Base-by-base conservation (phyloP, 2,113 vertebrate genomes). In the Protobothrops flavoviridis region DNA sequence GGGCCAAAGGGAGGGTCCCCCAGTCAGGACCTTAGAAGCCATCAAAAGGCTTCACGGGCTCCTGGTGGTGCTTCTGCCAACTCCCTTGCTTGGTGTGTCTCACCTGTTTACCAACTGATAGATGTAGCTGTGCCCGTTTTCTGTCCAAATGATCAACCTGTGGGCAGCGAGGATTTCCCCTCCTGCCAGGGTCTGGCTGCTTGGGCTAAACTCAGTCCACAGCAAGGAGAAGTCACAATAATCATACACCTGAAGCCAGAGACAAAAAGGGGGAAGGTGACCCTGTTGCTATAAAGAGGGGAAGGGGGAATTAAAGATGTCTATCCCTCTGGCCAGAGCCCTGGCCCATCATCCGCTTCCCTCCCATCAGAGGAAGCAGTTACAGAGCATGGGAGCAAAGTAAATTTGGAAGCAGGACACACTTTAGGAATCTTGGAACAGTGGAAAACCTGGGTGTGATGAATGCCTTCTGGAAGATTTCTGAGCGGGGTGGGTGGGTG, bases 101-200 rank as follows among this genome's bases (percentile, higher is more conserved):
- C 98, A 98, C 98, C 98, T 98, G 98, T 98, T 98, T 57, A 98
- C 97, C 98, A 98, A 98, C 98, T 98, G 98, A 98, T 98, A 98
- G 97, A 98, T 98, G 87, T 97, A 98, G 94, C 98, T 97, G 94
- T 96, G 97, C 91, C 98, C 98, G 52, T 97, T 97, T 94, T 98
- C 97, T 13, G 97, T 98, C 98, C 98, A 98, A 95, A 98, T 95
- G 94, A 98, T 97, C 86, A 98, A 95, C 95, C 97, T 97, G 96
- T 98, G 96, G 90, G 98, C 96, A 20, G 97, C 97, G 8, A 98
- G 97, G 85, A 98, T 97, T 87, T 98, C 98, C 3, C 98, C 98
- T 26, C 98, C 98, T 86, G 98, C 96, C 95, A 98, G 98, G 89
- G 92, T 91, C 69, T 97, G 95, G 21, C 97, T 97, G 2, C 59